phyloP scores from a whole-genome alignment of 2,113 vertebrate genomes.

The Nymphicus hollandicus region DNA sequence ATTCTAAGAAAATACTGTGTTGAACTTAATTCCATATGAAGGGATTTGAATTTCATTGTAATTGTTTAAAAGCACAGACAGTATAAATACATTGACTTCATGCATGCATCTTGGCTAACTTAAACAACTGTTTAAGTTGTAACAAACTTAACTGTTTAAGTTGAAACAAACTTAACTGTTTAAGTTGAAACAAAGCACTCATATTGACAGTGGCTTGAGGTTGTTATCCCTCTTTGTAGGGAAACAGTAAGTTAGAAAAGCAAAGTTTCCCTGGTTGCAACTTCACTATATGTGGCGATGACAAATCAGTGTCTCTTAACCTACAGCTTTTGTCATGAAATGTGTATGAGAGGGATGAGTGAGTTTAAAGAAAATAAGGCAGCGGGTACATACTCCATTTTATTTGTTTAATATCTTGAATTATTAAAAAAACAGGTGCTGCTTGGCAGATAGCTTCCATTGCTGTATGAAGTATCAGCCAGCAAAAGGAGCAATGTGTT shows the following conservation, averaged over 20 bases:
- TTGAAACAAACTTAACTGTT: too few species aligned
- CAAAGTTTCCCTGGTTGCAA: background rate
- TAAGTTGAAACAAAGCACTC: too few species aligned
- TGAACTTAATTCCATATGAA: background rate
- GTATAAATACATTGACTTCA: background rate
- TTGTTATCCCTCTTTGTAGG: background rate
- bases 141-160: too few species aligned
- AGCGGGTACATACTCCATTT: background rate
- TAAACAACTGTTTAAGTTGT: background rate
- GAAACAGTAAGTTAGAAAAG: background rate
- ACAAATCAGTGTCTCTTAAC: constrained; percentile 30
- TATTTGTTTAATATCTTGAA: constrained; percentile 64
- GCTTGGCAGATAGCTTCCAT: background rate
- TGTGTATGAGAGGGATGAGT: background rate
- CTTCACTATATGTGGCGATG: background rate
- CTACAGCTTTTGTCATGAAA: constrained; percentile 36
- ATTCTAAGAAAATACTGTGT: background rate
- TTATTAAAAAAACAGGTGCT: constrained; percentile 57
- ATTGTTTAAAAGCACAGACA: background rate
- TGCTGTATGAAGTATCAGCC: constrained; percentile 13
- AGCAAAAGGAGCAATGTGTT: constrained; percentile 6
- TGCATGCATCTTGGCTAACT: background rate
- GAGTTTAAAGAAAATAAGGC: constrained; percentile 33
- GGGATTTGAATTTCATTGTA: background rate
- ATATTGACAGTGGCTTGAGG: background rate